These are phyloP conservation scores for Neria commutata DNA, from an alignment of 2,888 invertebrate species.

Conservation along the genomic window DNA sequence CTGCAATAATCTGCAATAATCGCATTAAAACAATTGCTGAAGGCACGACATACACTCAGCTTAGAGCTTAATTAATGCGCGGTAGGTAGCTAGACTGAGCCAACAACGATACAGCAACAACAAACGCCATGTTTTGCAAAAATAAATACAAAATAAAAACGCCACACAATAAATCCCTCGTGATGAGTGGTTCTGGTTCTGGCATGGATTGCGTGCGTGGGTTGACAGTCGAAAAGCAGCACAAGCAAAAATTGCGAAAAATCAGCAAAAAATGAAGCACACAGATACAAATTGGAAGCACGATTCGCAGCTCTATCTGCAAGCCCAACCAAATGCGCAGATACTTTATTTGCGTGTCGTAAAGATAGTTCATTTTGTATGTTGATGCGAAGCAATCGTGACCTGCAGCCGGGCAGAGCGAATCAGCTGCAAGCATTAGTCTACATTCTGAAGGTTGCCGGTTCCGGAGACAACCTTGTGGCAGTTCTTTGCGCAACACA, in stretches of 20 bases:
- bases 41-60: constrained; percentile 17
- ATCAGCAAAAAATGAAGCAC: not conserved
- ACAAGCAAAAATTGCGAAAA: not conserved
- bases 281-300: not conserved
- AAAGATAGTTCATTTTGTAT: too few species aligned
- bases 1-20: constrained; percentile 50
- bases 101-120: not conserved
- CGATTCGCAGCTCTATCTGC: not conserved
- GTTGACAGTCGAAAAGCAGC: constrained; percentile 8
- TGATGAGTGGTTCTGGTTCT: not conserved
- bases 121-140: not conserved
- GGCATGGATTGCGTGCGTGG: constrained; percentile 21
- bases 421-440: too few species aligned
- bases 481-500: too few species aligned
- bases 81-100: not conserved
- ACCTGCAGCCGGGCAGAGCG: too few species aligned
- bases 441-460: too few species aligned
- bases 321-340: not conserved
- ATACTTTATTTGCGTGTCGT: too few species aligned
- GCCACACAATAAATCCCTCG: not conserved
- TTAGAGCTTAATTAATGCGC: constrained; percentile 22
- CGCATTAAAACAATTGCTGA: constrained; percentile 44
- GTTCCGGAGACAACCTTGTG: too few species aligned
- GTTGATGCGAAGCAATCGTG: too few species aligned
- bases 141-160: not conserved